Conservation (phyloP, 1,140 invertebrate species). For the Pemphigus obesinymphae region DNA sequence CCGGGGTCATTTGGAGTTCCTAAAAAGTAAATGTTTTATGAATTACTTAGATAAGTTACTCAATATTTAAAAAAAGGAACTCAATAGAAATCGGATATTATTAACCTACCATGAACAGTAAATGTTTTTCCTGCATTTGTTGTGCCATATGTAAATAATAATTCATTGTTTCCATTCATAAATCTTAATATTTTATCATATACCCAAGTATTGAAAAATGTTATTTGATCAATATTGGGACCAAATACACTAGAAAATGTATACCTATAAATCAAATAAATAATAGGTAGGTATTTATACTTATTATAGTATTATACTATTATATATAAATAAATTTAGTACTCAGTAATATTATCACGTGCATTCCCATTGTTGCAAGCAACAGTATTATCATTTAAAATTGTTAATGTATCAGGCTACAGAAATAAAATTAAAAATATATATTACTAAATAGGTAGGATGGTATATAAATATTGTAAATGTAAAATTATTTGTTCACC, state of each 20-base stretch:
- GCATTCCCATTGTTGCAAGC: slow-evolving; percentile 12
- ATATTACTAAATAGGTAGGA: neutral
- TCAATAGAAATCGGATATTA: neutral
- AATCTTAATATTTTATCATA: slow-evolving; percentile 59
- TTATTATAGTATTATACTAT: no score
- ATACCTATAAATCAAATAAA: slow-evolving; percentile 43
- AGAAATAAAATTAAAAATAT: neutral
- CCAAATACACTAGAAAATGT: slow-evolving; percentile 65
- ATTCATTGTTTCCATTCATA: slow-evolving; percentile 65
- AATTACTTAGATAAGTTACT: no score
- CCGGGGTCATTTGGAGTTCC: slow-evolving; percentile 40
- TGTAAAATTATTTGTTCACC: neutral
- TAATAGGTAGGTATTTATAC: neutral
- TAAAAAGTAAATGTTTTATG: slow-evolving; percentile 8
- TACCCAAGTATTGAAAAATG: slow-evolving; percentile 60
- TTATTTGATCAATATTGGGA: slow-evolving; percentile 55
- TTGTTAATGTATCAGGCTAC: slow-evolving; percentile 20
- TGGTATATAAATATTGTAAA: neutral
- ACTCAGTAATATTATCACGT: slow-evolving; percentile 25
- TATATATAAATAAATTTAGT: neutral
- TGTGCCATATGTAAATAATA: slow-evolving; percentile 81
- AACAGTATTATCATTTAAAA: slow-evolving; percentile 24
- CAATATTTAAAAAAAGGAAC: no score
- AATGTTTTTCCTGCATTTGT: slow-evolving; percentile 82
- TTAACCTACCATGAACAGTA: slow-evolving; percentile 65